phyloP scores from a whole-genome alignment of 2,797 vertebrate species.

The Delichon dasypus region DNA sequence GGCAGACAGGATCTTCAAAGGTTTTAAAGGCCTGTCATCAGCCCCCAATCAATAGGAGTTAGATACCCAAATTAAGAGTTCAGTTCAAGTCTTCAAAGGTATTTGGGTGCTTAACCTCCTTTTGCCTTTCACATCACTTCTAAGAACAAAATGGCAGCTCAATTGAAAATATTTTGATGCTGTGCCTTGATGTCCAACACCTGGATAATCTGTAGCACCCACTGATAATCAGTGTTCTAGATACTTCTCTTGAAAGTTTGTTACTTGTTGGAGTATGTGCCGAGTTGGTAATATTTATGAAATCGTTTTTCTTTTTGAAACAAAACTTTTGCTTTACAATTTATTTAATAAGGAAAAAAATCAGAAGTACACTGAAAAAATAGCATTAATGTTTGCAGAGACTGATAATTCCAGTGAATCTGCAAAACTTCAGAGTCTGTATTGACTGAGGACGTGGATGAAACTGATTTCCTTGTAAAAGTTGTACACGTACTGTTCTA shows the following conservation, averaged over 20 bases:
- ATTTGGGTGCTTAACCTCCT: slow-evolving; percentile 43
- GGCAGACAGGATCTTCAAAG: slow-evolving; percentile 47
- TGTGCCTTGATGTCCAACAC: not conserved
- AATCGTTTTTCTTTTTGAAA: not conserved
- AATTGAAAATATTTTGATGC: not conserved
- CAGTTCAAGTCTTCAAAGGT: slow-evolving; percentile 35
- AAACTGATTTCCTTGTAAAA: not conserved
- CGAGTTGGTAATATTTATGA: not conserved
- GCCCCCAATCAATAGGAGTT: slow-evolving; percentile 44
- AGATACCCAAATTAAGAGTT: slow-evolving; percentile 55
- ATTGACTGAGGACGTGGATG: not conserved
- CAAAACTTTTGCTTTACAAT: not conserved
- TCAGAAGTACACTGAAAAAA: not conserved
- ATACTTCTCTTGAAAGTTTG: not conserved
- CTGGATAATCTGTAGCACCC: not conserved
- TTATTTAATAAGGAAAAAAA: not conserved
- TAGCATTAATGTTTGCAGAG: not conserved
- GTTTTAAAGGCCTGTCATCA: slow-evolving; percentile 40
- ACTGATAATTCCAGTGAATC: not conserved
- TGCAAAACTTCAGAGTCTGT: not conserved
- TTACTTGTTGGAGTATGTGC: not conserved
- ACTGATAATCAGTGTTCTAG: not conserved
- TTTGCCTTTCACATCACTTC: slow-evolving; percentile 25
- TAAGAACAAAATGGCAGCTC: not conserved
- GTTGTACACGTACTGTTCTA: accelerated